Evolutionary conservation across 2,113 vertebrate genomes (phyloP).

Genomic region (Hippolais icterina): DNA sequence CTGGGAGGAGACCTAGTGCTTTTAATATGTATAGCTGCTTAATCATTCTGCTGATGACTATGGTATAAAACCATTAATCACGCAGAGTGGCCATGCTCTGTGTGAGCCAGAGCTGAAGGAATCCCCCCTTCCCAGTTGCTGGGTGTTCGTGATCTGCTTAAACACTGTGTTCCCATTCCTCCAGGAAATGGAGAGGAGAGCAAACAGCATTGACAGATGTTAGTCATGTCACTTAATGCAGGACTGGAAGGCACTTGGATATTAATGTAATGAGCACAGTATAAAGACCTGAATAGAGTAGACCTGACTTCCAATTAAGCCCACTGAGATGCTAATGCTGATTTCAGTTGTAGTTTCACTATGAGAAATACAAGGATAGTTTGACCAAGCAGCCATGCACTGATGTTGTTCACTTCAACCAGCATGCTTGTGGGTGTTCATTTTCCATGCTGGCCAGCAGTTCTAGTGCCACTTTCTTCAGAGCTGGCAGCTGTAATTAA

Average conservation of each 20-base stretch:
- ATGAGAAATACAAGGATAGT: background rate
- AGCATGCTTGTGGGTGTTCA: background rate
- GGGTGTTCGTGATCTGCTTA: background rate
- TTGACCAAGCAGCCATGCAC: background rate
- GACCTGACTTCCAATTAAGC: slow-evolving; percentile 5
- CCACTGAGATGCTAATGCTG: background rate
- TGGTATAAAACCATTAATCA: background rate
- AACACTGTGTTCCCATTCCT: background rate
- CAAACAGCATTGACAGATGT: background rate
- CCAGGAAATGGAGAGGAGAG: background rate
- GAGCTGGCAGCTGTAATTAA: background rate
- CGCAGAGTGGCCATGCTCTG: background rate
- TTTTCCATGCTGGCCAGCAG: background rate
- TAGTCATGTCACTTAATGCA: background rate
- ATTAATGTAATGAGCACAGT: background rate
- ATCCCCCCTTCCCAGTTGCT: background rate
- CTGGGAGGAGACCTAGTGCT: background rate
- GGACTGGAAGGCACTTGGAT: slow-evolving; percentile 25
- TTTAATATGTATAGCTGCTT: background rate
- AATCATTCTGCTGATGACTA: background rate
- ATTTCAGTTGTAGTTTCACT: background rate
- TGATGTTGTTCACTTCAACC: background rate
- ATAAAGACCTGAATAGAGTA: background rate
- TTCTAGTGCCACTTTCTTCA: background rate
- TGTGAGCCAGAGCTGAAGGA: background rate